These are phyloP conservation scores for Eumacrocentrus americanus DNA, from an alignment of 2,888 invertebrate genomes.

Conservation along the genomic window DNA sequence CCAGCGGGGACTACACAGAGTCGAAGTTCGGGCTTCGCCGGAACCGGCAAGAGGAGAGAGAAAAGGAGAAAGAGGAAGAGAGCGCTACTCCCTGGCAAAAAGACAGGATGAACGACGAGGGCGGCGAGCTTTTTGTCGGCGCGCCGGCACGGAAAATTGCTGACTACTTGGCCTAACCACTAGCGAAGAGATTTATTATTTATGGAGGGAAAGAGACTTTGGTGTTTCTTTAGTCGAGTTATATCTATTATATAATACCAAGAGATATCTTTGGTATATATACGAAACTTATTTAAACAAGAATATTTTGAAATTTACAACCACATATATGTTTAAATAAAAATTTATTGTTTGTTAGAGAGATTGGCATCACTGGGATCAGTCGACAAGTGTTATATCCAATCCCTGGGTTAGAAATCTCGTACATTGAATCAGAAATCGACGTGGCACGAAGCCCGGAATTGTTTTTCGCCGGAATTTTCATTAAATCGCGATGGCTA, in stretches of 20 bases:
- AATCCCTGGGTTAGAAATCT: too few relatives aligned
- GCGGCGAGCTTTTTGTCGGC: slow-evolving; percentile 34
- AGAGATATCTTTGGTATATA: too few relatives aligned
- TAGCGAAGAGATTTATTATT: slow-evolving; percentile 36
- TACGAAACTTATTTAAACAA: neutral
- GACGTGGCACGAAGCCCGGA: neutral
- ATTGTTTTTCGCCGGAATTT: slow-evolving; percentile 9
- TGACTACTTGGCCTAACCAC: slow-evolving; percentile 39
- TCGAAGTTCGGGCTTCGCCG: slow-evolving; percentile 4
- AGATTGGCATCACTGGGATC: neutral
- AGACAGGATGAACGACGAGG: slow-evolving; percentile 21
- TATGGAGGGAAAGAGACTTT: slow-evolving; percentile 27
- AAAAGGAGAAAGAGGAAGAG: slow-evolving; percentile 18
- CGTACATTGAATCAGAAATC: neutral
- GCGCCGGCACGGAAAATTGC: slow-evolving; percentile 38
- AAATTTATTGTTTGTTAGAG: slow-evolving; percentile 7
- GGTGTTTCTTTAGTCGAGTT: slow-evolving; percentile 19
- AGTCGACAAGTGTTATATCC: too few relatives aligned
- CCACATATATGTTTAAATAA: slow-evolving; percentile 10
- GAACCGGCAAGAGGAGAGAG: slow-evolving; percentile 8
- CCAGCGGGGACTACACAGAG: neutral
- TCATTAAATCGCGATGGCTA: slow-evolving; percentile 10
- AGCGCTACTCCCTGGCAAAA: slow-evolving; percentile 1
- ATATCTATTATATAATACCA: neutral
- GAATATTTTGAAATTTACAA: neutral